Conservation (phyloP, 2,888 invertebrate species). For the Drymonia ruficornis region DNA sequence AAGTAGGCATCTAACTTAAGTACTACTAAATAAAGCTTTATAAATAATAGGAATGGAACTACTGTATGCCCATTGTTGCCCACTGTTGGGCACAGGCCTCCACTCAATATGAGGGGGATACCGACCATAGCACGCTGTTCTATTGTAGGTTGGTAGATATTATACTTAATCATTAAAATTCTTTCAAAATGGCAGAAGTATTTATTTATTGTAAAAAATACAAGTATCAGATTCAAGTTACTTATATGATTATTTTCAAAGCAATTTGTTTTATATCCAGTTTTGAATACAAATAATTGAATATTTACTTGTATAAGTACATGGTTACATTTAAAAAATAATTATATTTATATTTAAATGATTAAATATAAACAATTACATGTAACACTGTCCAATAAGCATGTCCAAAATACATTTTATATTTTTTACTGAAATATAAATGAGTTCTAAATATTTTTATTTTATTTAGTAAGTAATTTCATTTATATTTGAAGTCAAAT, state of each 20-base stretch:
- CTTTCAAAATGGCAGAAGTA: constrained; percentile 15
- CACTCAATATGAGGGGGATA: neutral
- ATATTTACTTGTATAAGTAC: neutral
- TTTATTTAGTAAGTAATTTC: too few species aligned
- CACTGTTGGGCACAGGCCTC: neutral
- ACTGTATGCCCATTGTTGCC: neutral
- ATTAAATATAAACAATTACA: constrained; percentile 6
- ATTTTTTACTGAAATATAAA: neutral
- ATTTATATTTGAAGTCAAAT: neutral
- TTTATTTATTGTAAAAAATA: constrained; percentile 13
- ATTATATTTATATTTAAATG: constrained; percentile 4
- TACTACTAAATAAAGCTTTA: constrained; percentile 26
- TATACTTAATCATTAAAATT: constrained; percentile 6
- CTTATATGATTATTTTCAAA: neutral
- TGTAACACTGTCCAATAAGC: neutral
- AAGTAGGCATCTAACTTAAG: constrained; percentile 8
- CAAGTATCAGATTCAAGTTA: neutral
- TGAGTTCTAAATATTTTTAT: neutral
- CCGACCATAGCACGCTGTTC: neutral
- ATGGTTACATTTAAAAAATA: neutral
- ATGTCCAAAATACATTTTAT: neutral
- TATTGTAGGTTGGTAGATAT: neutral
- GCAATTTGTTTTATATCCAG: constrained; percentile 14
- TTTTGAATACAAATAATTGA: constrained; percentile 16
- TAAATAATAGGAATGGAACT: constrained; percentile 40